phyloP scores from a whole-genome alignment of 2,797 vertebrate genomes.

The Sebastes kiyomatsui region DNA sequence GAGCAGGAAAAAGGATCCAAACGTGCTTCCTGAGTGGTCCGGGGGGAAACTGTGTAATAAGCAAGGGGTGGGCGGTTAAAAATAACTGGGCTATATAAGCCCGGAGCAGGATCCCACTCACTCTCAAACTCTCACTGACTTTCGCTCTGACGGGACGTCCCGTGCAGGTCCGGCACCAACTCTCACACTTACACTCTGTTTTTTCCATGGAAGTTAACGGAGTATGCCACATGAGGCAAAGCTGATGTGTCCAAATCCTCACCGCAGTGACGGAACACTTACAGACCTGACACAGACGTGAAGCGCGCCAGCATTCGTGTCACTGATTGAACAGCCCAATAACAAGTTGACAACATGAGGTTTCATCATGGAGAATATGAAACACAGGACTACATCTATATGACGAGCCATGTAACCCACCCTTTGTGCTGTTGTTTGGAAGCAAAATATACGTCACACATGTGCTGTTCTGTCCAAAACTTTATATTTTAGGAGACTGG shows the following conservation, averaged over 20 bases:
- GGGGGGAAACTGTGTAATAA: conserved; percentile 93
- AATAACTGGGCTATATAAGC: conserved; percentile 97
- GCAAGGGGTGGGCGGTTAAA: conserved; percentile 93
- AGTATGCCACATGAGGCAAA: conserved; percentile 39
- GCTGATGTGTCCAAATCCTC: conserved; percentile 53
- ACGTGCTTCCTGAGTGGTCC: conserved; percentile 93
- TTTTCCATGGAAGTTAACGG: conserved; percentile 62
- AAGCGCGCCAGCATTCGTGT: conserved; percentile 28
- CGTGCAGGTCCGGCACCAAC: conserved; percentile 36
- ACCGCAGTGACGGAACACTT: conserved; percentile 51
- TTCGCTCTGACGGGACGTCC: conserved; percentile 67
- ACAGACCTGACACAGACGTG: conserved; percentile 56
- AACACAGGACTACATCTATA: neutral
- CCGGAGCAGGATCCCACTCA: conserved; percentile 84
- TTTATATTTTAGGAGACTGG: neutral
- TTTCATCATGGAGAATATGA: conserved; percentile 62
- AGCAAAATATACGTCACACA: neutral
- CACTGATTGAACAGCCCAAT: conserved; percentile 31
- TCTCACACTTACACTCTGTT: conserved; percentile 60
- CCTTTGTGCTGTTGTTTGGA: neutral
- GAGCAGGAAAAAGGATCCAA: conserved; percentile 94
- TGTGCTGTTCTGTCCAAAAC: neutral
- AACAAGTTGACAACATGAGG: conserved; percentile 27
- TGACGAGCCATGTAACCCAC: neutral
- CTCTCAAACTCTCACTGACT: conserved; percentile 80